A percentile compares a stretch with the other conserved stretches of the same genome.
These are phyloP conservation scores for Sarcophaga rosellei DNA, from an alignment of 2,888 invertebrate species.

Conservation along the genomic window DNA sequence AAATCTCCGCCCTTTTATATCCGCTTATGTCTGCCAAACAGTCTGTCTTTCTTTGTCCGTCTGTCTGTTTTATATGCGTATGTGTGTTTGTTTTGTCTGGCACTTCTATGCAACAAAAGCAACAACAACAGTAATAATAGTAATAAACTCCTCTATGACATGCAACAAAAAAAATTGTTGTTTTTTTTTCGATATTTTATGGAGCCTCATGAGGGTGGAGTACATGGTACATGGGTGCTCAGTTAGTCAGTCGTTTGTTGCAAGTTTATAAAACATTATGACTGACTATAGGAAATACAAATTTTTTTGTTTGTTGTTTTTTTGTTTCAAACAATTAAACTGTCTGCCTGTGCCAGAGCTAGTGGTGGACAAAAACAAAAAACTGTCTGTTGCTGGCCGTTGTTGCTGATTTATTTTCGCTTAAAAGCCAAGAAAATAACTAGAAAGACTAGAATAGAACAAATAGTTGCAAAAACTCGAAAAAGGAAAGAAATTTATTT, in stretches of 20 bases:
- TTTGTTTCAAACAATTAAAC: conserved; percentile 47
- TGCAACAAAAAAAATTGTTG: conserved; percentile 26
- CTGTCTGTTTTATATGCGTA: conserved; percentile 5
- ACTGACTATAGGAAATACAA: conserved; percentile 33
- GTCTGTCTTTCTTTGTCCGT: conserved; percentile 41
- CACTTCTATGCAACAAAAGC: too few relatives aligned
- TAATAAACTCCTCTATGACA: conserved; percentile 60
- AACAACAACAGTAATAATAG: not conserved
- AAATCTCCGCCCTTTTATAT: conserved; percentile 57
- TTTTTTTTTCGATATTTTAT: too few relatives aligned
- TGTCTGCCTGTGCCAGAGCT: conserved; percentile 37
- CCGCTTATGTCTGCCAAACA: conserved; percentile 50
- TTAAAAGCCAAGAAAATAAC: not conserved
- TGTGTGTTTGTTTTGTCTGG: too few relatives aligned
- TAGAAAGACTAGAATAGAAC: not conserved
- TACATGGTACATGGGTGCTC: not conserved
- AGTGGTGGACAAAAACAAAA: conserved; percentile 34
- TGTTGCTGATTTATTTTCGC: conserved; percentile 48
- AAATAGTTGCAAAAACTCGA: too few relatives aligned
- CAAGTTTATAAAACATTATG: conserved; percentile 37
- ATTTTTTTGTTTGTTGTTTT: not conserved
- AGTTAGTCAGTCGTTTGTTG: conserved; percentile 17
- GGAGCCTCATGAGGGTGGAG: conserved; percentile 1
- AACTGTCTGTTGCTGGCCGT: too few relatives aligned
- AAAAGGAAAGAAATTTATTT: not conserved